Evolutionary conservation across 53 echinoderm and acorn worm genomes (phyloP).

Genomic region (Apostichopus leukothele): DNA sequence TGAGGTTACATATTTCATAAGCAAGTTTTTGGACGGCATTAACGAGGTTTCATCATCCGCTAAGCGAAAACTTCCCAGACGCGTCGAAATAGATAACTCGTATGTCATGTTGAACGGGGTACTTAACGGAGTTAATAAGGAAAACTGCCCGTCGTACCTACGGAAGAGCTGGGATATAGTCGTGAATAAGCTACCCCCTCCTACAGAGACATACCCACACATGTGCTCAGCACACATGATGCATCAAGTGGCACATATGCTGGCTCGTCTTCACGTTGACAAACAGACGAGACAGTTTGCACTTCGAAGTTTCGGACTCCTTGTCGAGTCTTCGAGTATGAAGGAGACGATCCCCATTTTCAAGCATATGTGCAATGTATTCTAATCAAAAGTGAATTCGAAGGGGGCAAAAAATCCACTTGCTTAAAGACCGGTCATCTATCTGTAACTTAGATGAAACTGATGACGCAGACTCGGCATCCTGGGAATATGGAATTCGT

Average conservation of each 20-base stretch:
- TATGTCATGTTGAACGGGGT: background rate
- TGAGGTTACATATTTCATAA: background rate
- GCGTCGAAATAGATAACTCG: slow-evolving; percentile 6
- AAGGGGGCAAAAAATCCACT: background rate
- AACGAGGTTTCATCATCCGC: background rate
- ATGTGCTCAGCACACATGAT: background rate
- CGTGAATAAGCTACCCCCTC: background rate
- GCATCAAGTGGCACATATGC: background rate
- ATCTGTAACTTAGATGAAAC: too few species aligned
- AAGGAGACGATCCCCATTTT: too few species aligned
- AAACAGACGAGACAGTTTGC: background rate
- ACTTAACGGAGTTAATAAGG: background rate
- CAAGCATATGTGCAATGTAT: background rate
- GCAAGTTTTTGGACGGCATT: background rate
- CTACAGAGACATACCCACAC: background rate
- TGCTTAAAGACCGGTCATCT: too few species aligned
- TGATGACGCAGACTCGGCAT: too few species aligned
- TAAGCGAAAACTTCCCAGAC: background rate
- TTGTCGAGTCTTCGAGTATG: background rate
- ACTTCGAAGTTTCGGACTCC: background rate
- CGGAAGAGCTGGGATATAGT: background rate
- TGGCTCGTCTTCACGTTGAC: background rate
- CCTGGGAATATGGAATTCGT: too few species aligned
- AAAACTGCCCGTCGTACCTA: background rate
- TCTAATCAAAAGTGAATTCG: background rate